Evolutionary conservation across 2,113 vertebrate species (phyloP).

Genomic region (Bubo blakistoni): DNA sequence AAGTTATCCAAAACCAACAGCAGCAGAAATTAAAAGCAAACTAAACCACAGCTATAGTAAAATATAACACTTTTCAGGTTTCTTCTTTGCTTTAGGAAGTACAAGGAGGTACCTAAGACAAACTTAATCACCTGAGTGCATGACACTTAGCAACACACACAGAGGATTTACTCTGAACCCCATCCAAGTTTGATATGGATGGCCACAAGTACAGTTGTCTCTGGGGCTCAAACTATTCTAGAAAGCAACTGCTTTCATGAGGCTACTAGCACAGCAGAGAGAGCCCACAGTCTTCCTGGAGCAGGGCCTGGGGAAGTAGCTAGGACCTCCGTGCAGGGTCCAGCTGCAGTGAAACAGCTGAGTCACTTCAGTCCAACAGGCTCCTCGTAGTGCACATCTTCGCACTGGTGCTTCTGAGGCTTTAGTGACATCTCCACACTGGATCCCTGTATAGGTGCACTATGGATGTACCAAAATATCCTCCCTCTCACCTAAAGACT

Average conservation of each 20-base stretch:
- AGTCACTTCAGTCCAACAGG: background rate
- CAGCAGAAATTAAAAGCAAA: background rate
- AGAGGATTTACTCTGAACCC: background rate
- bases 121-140: background rate
- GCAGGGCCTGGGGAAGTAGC: background rate
- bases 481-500: background rate
- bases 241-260: background rate
- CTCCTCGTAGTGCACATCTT: background rate
- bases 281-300: background rate
- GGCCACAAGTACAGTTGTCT: background rate
- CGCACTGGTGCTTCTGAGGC: background rate
- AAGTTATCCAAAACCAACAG: background rate
- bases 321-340: background rate
- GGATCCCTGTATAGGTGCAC: background rate
- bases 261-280: background rate
- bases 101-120: background rate
- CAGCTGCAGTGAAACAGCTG: background rate
- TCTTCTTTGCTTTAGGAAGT: background rate
- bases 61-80: background rate
- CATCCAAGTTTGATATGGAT: background rate
- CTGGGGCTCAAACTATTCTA: background rate
- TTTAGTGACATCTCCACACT: background rate
- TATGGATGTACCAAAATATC: background rate
- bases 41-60: background rate
- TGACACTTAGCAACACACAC: background rate